Evolutionary conservation across 1,140 invertebrate genomes (phyloP).

Genomic region (Tetramorium simillimum): DNA sequence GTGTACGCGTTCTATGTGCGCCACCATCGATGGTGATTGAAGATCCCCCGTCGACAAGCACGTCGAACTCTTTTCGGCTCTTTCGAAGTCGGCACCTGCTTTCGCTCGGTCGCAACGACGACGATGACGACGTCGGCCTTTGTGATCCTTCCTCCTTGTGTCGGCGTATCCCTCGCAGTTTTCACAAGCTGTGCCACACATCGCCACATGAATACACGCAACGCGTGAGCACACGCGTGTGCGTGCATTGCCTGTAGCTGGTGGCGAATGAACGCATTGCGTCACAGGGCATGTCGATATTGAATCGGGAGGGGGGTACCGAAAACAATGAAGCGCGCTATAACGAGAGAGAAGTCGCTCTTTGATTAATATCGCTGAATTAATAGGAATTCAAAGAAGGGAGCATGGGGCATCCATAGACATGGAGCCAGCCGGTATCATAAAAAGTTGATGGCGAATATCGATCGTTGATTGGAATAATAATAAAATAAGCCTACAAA

Average conservation of each 20-base stretch:
- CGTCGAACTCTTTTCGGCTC: conserved; percentile 78
- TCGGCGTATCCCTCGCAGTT: conserved; percentile 56
- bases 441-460: neutral
- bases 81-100: conserved; percentile 78
- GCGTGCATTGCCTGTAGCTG: neutral
- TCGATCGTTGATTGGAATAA: neutral
- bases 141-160: conserved; percentile 66
- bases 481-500: neutral
- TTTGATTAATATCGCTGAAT: conserved; percentile 74
- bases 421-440: neutral
- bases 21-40: conserved; percentile 70
- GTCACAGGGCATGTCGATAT: conserved; percentile 73
- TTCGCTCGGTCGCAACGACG: conserved; percentile 59
- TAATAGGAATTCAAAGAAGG: conserved; percentile 60
- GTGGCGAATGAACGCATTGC: conserved; percentile 63
- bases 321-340: conserved; percentile 67
- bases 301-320: conserved; percentile 58
- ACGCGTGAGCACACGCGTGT: too few species aligned
- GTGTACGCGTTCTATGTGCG: conserved; percentile 19
- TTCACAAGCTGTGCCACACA: conserved; percentile 55
- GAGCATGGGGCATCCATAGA: neutral
- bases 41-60: conserved; percentile 77
- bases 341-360: conserved; percentile 68
- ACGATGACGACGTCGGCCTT: conserved; percentile 48
- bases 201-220: neutral